phyloP scores from a whole-genome alignment of 2,888 invertebrate genomes.

The Crocallis elinguaria region DNA sequence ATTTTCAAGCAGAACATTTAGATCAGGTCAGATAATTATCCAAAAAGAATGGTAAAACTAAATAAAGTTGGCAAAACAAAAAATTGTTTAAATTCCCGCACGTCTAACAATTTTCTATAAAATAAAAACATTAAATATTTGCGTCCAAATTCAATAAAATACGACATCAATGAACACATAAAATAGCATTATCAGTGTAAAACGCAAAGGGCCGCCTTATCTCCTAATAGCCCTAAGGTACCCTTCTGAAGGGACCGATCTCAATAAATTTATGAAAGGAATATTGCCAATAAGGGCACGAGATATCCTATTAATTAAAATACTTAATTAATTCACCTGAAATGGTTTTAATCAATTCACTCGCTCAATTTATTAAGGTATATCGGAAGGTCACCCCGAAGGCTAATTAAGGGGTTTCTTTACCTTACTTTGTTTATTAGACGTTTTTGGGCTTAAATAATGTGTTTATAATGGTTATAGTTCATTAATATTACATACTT shows the following conservation, averaged over 20 bases:
- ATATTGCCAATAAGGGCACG: conserved; percentile 83
- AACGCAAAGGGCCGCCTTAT: conserved; percentile 60
- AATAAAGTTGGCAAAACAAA: too few relatives aligned
- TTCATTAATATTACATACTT: background rate
- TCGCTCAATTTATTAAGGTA: conserved; percentile 81
- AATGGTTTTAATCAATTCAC: conserved; percentile 84
- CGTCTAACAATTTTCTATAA: too few relatives aligned
- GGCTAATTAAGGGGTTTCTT: conserved; percentile 45
- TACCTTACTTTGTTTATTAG: conserved; percentile 37
- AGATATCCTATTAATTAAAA: conserved; percentile 84
- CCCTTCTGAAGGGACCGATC: conserved; percentile 76
- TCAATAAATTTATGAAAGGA: conserved; percentile 85
- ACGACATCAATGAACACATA: conserved; percentile 40
- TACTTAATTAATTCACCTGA: conserved; percentile 85
- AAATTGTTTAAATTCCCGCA: too few relatives aligned
- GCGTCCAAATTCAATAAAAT: conserved; percentile 32
- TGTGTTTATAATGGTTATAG: conserved; percentile 7
- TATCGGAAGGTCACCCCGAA: conserved; percentile 61
- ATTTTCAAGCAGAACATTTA: too few relatives aligned
- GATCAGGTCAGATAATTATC: too few relatives aligned
- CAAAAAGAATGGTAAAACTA: too few relatives aligned
- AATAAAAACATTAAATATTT: conserved; percentile 15
- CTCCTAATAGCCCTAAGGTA: conserved; percentile 65
- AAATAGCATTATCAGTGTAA: conserved; percentile 58
- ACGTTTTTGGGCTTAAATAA: conserved; percentile 29